Evolutionary conservation across 2,797 vertebrate genomes (phyloP), one percentile per base, ranked within the genome.

Genomic region (Neosalanx taihuensis): DNA sequence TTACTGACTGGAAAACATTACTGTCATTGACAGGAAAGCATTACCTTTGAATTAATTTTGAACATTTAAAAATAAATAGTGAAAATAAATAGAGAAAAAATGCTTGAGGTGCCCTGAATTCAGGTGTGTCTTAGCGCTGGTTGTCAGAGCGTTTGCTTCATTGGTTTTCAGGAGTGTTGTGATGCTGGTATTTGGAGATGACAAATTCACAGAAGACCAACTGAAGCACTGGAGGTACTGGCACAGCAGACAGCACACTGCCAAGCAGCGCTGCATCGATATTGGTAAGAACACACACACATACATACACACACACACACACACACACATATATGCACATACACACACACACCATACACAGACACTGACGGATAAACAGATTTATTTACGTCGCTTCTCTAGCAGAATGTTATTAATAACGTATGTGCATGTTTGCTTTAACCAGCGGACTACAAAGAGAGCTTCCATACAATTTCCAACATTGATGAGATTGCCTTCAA

Each of bases 401-500:
- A 15, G 15, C 20, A 49, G 64, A 46, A 37, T 46, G 64, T 46
- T 49, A 65, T 49, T 23, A 23, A 29, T 67, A 4, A 13, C 51
- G n/a, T 66, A 20, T 64, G 17, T 64, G 12, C n/a, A 13, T n/a
- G 35, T 59, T 66, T 51, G n/a, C 26, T 41, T 20, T 67, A 4
- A 18, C 31, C 71, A 95, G 94, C 94, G 35, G 94, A 95, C 85
- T 95, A 95, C 75, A 95, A 95, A 81, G 94, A 95, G 77, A 95
- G 94, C 85, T 94, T 94, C 87, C 94, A 94, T 62, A 94, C 93
- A 26, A 94, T 95, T 82, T 91, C 91, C 73, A 95, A 94, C 86
- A 95, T 95, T 0, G 94, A 95, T 69, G 94, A 95, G 90, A 94
- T 95, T 0, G 92, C 94, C 0, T 95, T 94, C 77, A 95, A 95